These are phyloP conservation scores for Orchesella cincta DNA, from an alignment of 1,140 invertebrate genomes.

Conservation along the genomic window DNA sequence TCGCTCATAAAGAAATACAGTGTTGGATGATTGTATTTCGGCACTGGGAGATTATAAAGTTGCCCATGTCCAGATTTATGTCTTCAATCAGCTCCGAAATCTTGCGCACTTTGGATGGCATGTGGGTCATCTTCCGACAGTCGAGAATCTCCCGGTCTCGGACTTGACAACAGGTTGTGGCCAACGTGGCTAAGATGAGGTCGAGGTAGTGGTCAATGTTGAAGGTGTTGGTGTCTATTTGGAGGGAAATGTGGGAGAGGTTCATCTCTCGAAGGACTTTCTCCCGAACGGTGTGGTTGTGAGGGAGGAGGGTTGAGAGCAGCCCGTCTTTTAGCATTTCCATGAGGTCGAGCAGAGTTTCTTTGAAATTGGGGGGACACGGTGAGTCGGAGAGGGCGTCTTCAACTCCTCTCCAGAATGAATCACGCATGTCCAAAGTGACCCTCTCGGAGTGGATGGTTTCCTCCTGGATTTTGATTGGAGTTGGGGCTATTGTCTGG, in stretches of 20 bases:
- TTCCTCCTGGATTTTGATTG: no score
- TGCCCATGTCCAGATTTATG: slow-evolving; percentile 91
- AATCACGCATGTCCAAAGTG: no score
- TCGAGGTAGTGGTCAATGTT: slow-evolving; percentile 72
- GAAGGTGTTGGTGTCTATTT: slow-evolving; percentile 73
- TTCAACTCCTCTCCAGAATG: no score
- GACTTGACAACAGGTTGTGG: slow-evolving; percentile 84
- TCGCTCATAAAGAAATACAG: slow-evolving; percentile 86
- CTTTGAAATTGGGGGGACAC: no score
- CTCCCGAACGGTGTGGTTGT: slow-evolving; percentile 76
- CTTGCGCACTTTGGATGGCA: slow-evolving; percentile 81
- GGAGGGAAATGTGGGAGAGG: slow-evolving; percentile 80
- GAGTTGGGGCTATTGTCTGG: no score
- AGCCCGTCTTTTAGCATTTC: no score
- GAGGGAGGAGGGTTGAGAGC: slow-evolving; percentile 77
- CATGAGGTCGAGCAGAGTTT: no score
- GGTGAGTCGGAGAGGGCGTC: no score
- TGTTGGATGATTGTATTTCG: slow-evolving; percentile 80
- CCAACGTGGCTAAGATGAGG: slow-evolving; percentile 85
- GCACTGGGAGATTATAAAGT: slow-evolving; percentile 86
- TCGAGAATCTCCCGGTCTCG: slow-evolving; percentile 84
- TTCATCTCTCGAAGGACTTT: slow-evolving; percentile 88
- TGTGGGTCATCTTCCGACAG: slow-evolving; percentile 64
- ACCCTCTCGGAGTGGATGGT: no score
- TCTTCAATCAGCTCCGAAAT: slow-evolving; percentile 80